Conservation (phyloP, 2,888 invertebrate genomes). For the Theodoxus fluviatilis region DNA sequence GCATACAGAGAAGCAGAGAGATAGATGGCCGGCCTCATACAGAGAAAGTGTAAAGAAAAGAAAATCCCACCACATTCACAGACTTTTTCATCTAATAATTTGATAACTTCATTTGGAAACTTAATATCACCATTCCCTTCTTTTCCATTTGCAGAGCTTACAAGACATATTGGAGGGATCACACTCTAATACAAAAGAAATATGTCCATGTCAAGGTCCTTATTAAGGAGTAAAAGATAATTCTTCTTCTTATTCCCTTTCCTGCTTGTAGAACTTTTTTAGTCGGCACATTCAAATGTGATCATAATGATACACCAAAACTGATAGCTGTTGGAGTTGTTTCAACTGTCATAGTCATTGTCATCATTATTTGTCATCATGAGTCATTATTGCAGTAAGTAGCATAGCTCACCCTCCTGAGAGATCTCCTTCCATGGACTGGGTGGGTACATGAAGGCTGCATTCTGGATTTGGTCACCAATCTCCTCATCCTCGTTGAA, state of each 20-base stretch:
- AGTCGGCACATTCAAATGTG: too few species aligned
- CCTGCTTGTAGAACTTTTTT: too few species aligned
- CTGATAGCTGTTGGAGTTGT: too few species aligned
- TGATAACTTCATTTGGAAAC: background rate
- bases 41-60: background rate
- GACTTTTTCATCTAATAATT: background rate
- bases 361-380: too few species aligned
- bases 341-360: too few species aligned
- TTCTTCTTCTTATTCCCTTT: too few species aligned
- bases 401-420: conserved; percentile 78
- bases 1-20: conserved; percentile 28
- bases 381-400: too few species aligned
- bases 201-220: too few species aligned
- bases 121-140: background rate
- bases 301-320: too few species aligned
- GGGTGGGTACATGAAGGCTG: conserved; percentile 99
- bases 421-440: conserved; percentile 96
- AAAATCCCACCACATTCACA: too few species aligned
- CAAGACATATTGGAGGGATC: background rate
- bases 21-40: background rate
- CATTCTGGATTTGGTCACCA: conserved; percentile 99
- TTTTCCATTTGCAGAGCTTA: background rate
- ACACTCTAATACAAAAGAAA: background rate
- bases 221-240: too few species aligned
- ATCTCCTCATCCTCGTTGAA: conserved; percentile 99